Evolutionary conservation across 2,888 invertebrate genomes (phyloP).

Genomic region (Lypha dubia): DNA sequence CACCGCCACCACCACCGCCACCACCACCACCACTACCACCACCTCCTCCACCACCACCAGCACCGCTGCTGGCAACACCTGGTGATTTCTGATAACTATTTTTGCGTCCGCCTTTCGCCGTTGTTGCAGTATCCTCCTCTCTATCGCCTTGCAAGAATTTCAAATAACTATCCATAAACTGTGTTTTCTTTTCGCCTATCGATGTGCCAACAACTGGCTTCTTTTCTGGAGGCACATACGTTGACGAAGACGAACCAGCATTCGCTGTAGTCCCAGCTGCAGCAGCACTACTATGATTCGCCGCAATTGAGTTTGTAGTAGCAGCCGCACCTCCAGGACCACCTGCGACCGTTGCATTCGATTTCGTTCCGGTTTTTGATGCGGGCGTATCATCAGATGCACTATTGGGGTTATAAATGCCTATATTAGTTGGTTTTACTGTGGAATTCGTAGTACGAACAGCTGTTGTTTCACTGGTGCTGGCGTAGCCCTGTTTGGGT

Average conservation of each 20-base stretch:
- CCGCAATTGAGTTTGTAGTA: constrained; percentile 68
- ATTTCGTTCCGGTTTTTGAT: constrained; percentile 56
- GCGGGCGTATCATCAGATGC: constrained; percentile 38
- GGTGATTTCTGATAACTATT: constrained; percentile 80
- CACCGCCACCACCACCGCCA: constrained; percentile 56
- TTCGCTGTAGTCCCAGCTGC: constrained; percentile 73
- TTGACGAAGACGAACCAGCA: constrained; percentile 57
- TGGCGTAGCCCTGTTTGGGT: constrained; percentile 80
- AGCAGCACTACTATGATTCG: constrained; percentile 66
- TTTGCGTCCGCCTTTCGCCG: constrained; percentile 81
- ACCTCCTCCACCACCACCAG: constrained; percentile 54
- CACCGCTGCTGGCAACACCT: constrained; percentile 53
- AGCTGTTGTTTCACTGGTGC: constrained; percentile 74
- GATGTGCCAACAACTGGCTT: constrained; percentile 80
- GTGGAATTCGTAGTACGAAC: constrained; percentile 76
- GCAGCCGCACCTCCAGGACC: constrained; percentile 72
- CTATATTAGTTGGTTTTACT: constrained; percentile 79
- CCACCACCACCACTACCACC: constrained; percentile 56
- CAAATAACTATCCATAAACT: constrained; percentile 94
- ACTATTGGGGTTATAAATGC: constrained; percentile 80
- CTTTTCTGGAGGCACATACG: constrained; percentile 76
- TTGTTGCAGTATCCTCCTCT: constrained; percentile 91
- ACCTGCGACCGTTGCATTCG: constrained; percentile 46
- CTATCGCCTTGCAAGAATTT: constrained; percentile 90
- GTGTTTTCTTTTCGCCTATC: constrained; percentile 84